A percentile compares a stretch with the other conserved stretches of the same genome.
Evolutionary conservation across 2,113 vertebrate species (phyloP).

Genomic region (Ceyx cyanopectus): DNA sequence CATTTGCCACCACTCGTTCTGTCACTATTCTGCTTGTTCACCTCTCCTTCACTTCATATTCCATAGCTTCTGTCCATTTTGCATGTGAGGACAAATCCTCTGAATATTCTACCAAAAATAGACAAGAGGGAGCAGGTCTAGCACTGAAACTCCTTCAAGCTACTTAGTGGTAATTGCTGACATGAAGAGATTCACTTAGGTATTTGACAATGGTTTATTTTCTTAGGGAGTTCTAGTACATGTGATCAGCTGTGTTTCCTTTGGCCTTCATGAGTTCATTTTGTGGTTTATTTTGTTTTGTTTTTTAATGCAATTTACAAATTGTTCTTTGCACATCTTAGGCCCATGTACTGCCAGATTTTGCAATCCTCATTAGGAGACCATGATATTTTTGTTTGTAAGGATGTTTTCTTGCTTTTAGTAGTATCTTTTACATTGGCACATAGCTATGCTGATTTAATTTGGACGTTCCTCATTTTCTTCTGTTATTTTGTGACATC

Average conservation of each 20-base stretch:
- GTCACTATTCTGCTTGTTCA: background rate
- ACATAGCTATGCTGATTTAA: background rate
- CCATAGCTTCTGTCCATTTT: background rate
- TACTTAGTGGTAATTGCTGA: background rate
- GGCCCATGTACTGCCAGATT: background rate
- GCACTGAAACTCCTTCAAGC: background rate
- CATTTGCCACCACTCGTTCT: accelerated
- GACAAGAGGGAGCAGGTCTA: background rate
- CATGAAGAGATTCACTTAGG: background rate
- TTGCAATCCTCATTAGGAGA: background rate
- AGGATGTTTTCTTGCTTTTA: background rate
- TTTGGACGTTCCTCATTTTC: background rate
- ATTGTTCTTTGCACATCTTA: background rate
- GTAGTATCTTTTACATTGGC: background rate
- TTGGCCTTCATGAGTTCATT: background rate
- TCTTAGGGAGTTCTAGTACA: background rate
- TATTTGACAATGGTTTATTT: background rate
- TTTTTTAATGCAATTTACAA: background rate
- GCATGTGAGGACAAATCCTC: background rate
- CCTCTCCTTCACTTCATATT: background rate
- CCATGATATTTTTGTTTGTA: background rate
- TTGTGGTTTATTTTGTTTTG: background rate
- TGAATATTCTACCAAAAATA: background rate
- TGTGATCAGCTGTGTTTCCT: background rate
- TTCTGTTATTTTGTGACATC: background rate